A percentile compares a stretch with the other conserved stretches of the same genome.
Evolutionary conservation across 1,140 invertebrate genomes (phyloP).

Genomic region (Temnothorax longispinosus): DNA sequence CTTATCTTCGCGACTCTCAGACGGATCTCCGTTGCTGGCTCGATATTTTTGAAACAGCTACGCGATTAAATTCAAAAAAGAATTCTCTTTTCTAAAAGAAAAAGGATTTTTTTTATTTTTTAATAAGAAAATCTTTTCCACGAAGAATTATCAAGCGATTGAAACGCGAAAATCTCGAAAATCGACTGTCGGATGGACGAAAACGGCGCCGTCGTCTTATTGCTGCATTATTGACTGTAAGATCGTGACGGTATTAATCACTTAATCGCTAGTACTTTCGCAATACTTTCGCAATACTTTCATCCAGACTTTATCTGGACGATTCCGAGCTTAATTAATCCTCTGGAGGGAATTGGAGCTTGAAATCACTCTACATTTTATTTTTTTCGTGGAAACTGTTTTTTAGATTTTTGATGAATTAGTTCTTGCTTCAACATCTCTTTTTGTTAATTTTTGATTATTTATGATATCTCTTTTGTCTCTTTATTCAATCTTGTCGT

Average conservation of each 20-base stretch:
- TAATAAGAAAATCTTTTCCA: neutral
- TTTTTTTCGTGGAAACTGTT: neutral
- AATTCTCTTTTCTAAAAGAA: neutral
- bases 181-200: slow-evolving; percentile 31
- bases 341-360: neutral
- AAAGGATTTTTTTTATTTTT: neutral
- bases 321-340: neutral
- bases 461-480: neutral
- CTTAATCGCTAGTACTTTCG: slow-evolving; percentile 72
- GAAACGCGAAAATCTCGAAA: neutral
- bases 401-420: neutral
- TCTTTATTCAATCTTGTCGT: neutral
- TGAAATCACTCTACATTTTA: slow-evolving; percentile 20
- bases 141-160: neutral
- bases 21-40: neutral
- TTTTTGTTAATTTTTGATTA: slow-evolving; percentile 14
- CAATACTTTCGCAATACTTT: slow-evolving; percentile 36
- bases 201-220: slow-evolving; percentile 64
- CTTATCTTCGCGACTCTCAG: neutral
- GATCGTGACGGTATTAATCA: slow-evolving; percentile 33
- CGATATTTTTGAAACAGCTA: neutral
- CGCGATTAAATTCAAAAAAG: neutral
- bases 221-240: slow-evolving; percentile 65
- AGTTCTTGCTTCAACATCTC: neutral
- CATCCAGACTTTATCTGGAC: neutral